These are phyloP conservation scores for Pitta sordida DNA, from an alignment of 2,113 vertebrate genomes.

Conservation along the genomic window DNA sequence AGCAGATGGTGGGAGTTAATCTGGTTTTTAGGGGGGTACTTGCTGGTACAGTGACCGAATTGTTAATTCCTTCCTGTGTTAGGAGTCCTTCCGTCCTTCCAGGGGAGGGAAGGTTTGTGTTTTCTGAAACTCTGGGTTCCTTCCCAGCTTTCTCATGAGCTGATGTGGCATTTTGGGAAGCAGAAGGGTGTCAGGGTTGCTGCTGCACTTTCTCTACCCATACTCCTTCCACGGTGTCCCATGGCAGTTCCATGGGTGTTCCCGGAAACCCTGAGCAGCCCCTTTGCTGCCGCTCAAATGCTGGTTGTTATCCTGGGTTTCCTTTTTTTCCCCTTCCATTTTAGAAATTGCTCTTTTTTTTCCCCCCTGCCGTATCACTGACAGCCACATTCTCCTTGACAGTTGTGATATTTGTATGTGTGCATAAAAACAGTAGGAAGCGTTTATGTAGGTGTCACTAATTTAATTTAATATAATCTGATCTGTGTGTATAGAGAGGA, in stretches of 20 bases:
- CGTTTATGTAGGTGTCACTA: constrained; percentile 58
- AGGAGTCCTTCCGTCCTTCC: fast-evolving
- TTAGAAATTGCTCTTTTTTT: background rate
- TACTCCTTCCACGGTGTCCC: background rate
- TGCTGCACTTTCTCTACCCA: background rate
- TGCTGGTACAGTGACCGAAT: background rate
- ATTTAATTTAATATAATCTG: constrained; percentile 65
- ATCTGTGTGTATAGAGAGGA: background rate
- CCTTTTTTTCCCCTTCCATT: background rate
- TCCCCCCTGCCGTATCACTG: background rate
- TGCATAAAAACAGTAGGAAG: constrained; percentile 48
- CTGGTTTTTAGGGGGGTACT: background rate
- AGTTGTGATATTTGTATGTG: constrained; percentile 49
- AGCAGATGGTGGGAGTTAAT: background rate
- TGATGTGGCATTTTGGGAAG: background rate
- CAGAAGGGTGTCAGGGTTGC: background rate
- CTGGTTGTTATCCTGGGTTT: background rate
- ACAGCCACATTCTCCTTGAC: constrained; percentile 25
- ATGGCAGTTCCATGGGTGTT: fast-evolving
- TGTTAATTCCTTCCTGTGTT: background rate
- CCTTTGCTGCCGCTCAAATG: background rate
- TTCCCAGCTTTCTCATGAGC: background rate
- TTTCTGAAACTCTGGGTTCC: background rate
- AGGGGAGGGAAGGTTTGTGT: background rate
- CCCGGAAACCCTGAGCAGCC: background rate